A percentile compares a stretch with the other conserved stretches of the same genome.
Evolutionary conservation across 2,888 invertebrate genomes (phyloP).

Genomic region (Acronicta aceris): DNA sequence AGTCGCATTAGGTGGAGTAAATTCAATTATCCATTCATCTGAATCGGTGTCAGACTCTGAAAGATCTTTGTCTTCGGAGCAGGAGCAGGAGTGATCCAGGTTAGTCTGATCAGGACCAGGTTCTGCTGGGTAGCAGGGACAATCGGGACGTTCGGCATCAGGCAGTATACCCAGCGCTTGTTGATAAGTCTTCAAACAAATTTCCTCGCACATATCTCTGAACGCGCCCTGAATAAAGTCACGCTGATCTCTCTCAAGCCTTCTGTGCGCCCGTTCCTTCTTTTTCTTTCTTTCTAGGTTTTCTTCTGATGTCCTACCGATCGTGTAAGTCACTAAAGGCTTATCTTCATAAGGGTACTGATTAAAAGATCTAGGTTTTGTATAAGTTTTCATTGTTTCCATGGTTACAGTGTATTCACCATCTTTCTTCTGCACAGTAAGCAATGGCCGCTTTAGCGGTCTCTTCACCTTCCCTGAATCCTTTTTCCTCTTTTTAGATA

Average conservation of each 20-base stretch:
- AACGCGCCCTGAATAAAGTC: conserved; percentile 82
- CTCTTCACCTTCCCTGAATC: conserved; percentile 70
- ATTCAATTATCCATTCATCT: conserved; percentile 85
- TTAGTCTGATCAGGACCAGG: conserved; percentile 70
- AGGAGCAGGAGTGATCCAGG: conserved; percentile 78
- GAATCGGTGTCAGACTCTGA: conserved; percentile 78
- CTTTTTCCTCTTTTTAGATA: conserved; percentile 77
- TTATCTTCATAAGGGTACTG: conserved; percentile 85
- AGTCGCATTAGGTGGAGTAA: conserved; percentile 82
- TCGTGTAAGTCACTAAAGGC: conserved; percentile 75
- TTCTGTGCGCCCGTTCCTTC: conserved; percentile 76
- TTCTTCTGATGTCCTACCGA: conserved; percentile 84
- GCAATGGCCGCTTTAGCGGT: conserved; percentile 77
- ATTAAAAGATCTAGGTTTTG: conserved; percentile 74
- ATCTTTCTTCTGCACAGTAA: conserved; percentile 79
- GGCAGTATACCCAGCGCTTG: conserved; percentile 82
- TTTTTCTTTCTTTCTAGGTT: conserved; percentile 76
- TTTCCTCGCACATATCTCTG: conserved; percentile 81
- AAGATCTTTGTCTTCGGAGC: conserved; percentile 73
- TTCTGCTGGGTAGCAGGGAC: conserved; percentile 74
- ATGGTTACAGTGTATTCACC: conserved; percentile 83
- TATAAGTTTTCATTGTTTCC: conserved; percentile 82
- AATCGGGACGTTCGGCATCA: conserved; percentile 75
- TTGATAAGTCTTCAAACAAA: conserved; percentile 83
- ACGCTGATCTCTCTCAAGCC: conserved; percentile 79